Evolutionary conservation across 1,140 invertebrate genomes (phyloP).

Genomic region (Hermetia illucens): DNA sequence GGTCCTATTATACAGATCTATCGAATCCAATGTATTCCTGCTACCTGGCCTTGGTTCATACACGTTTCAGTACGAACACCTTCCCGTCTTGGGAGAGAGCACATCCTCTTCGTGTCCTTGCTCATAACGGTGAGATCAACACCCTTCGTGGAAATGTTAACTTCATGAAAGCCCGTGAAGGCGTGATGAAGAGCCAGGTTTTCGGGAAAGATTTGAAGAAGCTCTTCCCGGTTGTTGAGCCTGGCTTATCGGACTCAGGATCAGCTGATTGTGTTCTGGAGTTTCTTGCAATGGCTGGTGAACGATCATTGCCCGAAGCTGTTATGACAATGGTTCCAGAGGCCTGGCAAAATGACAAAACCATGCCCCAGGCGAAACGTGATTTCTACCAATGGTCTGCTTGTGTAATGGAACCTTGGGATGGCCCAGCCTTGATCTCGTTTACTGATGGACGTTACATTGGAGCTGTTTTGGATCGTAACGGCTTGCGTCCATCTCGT

Average conservation of each 20-base stretch:
- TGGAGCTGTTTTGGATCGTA: conserved; percentile 61
- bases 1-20: conserved; percentile 56
- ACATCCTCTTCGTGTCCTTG: conserved; percentile 90
- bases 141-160: conserved; percentile 96
- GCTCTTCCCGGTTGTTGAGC: conserved; percentile 95
- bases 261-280: conserved; percentile 95
- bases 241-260: conserved; percentile 94
- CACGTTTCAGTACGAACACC: conserved; percentile 95
- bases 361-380: conserved; percentile 84
- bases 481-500: conserved; percentile 90
- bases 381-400: conserved; percentile 96
- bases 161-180: conserved; percentile 95
- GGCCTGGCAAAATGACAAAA: conserved; percentile 94
- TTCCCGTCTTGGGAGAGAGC: conserved; percentile 98
- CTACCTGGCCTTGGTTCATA: conserved; percentile 91
- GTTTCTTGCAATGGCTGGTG: conserved; percentile 87
- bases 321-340: conserved; percentile 99
- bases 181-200: conserved; percentile 81
- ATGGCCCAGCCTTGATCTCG: conserved; percentile 89
- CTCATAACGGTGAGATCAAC: conserved; percentile 99
- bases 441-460: conserved; percentile 98
- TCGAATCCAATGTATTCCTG: conserved; percentile 75
- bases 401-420: conserved; percentile 98
- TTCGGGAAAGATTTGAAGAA: conserved; percentile 72
- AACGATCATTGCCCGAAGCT: conserved; percentile 81